Conservation (phyloP, 2,888 invertebrate species). For the Gymnoscelis rufifasciata region DNA sequence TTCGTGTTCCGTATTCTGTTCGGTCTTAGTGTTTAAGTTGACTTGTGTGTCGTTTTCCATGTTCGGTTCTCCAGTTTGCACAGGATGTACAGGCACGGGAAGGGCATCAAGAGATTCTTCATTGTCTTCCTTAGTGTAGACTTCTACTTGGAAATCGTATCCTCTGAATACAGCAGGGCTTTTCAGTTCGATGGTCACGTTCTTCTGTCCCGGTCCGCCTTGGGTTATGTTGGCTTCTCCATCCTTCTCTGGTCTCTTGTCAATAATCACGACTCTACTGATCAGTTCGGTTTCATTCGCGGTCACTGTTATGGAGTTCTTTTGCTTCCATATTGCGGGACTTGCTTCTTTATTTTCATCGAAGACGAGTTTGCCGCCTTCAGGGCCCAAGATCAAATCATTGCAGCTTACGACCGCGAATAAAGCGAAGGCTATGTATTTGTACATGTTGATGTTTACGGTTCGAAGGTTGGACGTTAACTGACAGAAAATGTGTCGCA, state of each 20-base stretch:
- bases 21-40: neutral
- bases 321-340: slow-evolving; percentile 59
- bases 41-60: neutral
- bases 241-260: slow-evolving; percentile 58
- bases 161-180: slow-evolving; percentile 64
- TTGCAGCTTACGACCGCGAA: slow-evolving; percentile 40
- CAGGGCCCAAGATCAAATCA: slow-evolving; percentile 46
- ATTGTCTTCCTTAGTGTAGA: slow-evolving; percentile 36
- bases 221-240: slow-evolving; percentile 57
- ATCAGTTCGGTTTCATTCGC: slow-evolving; percentile 51
- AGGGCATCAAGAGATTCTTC: neutral
- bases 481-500: slow-evolving; percentile 34
- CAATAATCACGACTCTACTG: slow-evolving; percentile 49
- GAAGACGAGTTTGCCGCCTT: slow-evolving; percentile 48
- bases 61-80: neutral
- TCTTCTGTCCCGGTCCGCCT: slow-evolving; percentile 58
- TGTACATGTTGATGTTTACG: slow-evolving; percentile 39
- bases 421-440: slow-evolving; percentile 37
- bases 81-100: neutral
- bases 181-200: slow-evolving; percentile 59
- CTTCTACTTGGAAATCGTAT: slow-evolving; percentile 55
- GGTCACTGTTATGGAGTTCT: slow-evolving; percentile 48
- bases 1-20: neutral
- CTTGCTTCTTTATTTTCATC: slow-evolving; percentile 54
- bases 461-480: slow-evolving; percentile 32